phyloP scores from a whole-genome alignment of 2,113 vertebrate species.

The Brachyistius frenatus region DNA sequence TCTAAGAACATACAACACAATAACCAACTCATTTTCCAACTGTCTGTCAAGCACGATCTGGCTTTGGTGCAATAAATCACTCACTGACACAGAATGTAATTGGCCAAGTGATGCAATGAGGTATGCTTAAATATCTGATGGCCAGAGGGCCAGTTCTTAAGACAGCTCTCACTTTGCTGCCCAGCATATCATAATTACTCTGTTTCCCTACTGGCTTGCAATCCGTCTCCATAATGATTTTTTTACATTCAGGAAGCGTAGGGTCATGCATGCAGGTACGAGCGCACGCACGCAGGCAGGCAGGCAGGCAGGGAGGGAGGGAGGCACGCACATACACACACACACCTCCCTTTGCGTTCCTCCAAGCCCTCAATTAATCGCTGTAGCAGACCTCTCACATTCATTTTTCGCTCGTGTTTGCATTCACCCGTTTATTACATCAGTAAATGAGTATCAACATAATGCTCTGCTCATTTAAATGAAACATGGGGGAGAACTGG shows the following conservation, averaged over 20 bases:
- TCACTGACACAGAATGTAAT: conserved; percentile 75
- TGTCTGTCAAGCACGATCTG: conserved; percentile 51
- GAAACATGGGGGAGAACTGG: conserved; percentile 10
- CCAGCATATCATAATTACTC: conserved; percentile 81
- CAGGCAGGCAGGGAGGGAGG: too few relatives aligned
- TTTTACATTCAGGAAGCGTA: conserved; percentile 58
- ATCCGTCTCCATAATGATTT: conserved; percentile 75
- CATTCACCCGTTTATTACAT: conserved; percentile 49
- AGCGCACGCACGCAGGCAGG: not conserved
- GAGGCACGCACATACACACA: not conserved
- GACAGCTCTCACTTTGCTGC: conserved; percentile 74
- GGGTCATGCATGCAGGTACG: conserved; percentile 18
- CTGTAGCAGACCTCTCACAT: conserved; percentile 44
- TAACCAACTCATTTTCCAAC: conserved; percentile 48
- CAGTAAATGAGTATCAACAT: conserved; percentile 49
- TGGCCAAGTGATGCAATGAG: conserved; percentile 73
- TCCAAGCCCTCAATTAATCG: conserved; percentile 69
- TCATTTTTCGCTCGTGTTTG: conserved; percentile 44
- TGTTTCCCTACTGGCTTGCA: conserved; percentile 73
- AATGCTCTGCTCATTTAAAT: conserved; percentile 33
- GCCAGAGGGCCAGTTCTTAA: conserved; percentile 67
- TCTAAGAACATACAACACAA: conserved; percentile 47
- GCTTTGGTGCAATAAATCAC: conserved; percentile 73
- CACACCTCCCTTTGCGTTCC: conserved; percentile 12
- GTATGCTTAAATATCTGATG: conserved; percentile 66